Conservation (phyloP, 1,140 invertebrate genomes). For the Andrena cerasifolii region DNA sequence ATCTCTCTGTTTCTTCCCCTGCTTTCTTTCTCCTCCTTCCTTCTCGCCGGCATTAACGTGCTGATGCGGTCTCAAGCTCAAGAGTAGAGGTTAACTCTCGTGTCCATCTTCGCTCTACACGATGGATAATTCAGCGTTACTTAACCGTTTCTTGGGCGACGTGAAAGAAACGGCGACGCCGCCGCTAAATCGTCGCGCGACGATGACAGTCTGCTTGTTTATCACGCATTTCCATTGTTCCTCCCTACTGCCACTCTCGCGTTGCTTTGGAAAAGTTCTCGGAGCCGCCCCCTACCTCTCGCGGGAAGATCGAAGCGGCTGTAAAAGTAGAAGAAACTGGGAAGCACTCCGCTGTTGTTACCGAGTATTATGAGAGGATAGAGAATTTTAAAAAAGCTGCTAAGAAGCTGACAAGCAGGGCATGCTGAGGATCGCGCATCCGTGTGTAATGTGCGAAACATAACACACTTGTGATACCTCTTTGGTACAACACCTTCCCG, state of each 20-base stretch:
- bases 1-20: conserved; percentile 27
- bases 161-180: conserved; percentile 52
- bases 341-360: too few species aligned
- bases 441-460: too few species aligned
- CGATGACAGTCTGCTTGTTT: conserved; percentile 45
- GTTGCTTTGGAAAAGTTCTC: neutral
- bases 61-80: conserved; percentile 62
- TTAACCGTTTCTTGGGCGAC: conserved; percentile 61
- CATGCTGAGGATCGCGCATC: too few species aligned
- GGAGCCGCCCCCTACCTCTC: too few species aligned
- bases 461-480: too few species aligned
- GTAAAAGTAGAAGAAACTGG: too few species aligned
- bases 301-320: neutral
- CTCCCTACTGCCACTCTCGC: neutral
- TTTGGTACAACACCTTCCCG: too few species aligned
- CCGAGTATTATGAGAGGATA: too few species aligned
- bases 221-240: conserved; percentile 30
- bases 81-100: conserved; percentile 69
- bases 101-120: conserved; percentile 70
- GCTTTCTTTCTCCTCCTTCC: conserved; percentile 8
- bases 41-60: conserved; percentile 65
- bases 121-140: conserved; percentile 73
- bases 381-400: too few species aligned
- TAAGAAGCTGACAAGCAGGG: too few species aligned
- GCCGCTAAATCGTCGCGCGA: conserved; percentile 50